Evolutionary conservation across 1,140 invertebrate species (phyloP), one percentile per base, ranked within the genome.

Genomic region (Scaptomyza graminum): DNA sequence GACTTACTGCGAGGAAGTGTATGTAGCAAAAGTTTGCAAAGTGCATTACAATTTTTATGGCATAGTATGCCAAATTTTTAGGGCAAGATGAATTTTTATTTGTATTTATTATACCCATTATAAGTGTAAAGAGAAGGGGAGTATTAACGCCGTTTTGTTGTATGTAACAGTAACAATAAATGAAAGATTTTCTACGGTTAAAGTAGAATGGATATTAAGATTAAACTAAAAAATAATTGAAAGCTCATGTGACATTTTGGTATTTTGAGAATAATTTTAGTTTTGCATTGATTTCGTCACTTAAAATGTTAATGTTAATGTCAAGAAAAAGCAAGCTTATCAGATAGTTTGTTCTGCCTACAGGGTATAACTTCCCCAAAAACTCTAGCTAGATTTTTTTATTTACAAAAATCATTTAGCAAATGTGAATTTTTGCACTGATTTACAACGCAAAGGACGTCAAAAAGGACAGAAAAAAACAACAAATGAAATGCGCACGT

Each of bases 1-100:
- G 43, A 47, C 57, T 15, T 37, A 34, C 59, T 44, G 57, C 50
- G 43, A 68, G 57, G 61, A 44, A 62, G 28, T 43, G 0, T 51
- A 55, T 47, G 59, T 46, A 28, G 11, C 49, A 61, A 70, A 77
- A 66, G 59, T 85, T 87, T 59, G 47, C 59, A 67, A 79, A 76
- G 79, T 82, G 75, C 83, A 87, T 87, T 88, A 88, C 75, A 71
- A 83, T 76, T 68, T 67, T 70, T 59, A 25, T 74, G 44, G 63
- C 52, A 61, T 74, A 28, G 5, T 28, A 65, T 82, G 69, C 61
- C 69, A 67, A 74, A 56, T 18, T 52, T 69, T 66, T 31, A 15
- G 59, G 59, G 54, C 7, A 47, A 61, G 70, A 68, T 74, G 57
- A 56, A 55, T 56, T 74, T 75, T 61, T 62, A 61, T 74, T 55